Evolutionary conservation across 2,113 vertebrate species (phyloP), one percentile per base, ranked within the genome.

Genomic region (Etheostoma spectabile): DNA sequence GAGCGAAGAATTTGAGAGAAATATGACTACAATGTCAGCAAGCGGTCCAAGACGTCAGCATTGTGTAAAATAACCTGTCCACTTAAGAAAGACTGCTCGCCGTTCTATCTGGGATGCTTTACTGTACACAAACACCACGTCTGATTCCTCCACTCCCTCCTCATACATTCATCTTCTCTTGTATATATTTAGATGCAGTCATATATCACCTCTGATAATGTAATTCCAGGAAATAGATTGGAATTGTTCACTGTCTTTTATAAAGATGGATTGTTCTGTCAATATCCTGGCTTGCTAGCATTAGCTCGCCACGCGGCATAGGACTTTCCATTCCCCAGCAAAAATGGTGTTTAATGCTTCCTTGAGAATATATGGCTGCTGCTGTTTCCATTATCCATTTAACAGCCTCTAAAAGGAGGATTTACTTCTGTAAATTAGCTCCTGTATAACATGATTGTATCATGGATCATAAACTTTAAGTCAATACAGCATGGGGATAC

Each of bases 391-490:
- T 97, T 97, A 97, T 95, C 96, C 96, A 96, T 96, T 98, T 98
- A 98, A 97, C 96, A 96, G 95, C 95, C 96, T 97, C 95, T 97
- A 98, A 97, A 97, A 96, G 96, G 93, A 95, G 95, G 94, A 98
- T 98, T 97, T 97, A 97, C 96, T 95, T 95, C 94, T 93, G 93
- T 95, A 97, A 98, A 98, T 99, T 96, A 98, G 96, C 92, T 93
- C 86, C 93, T 93, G 94, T 96, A 96, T 96, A 97, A 96, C 96
- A 97, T 93, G 95, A 96, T 83, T 86, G 95, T 95, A 95, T 94
- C 96, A 97, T 96, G 97, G 96, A 96, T 96, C 97, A 97, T 98
- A 98, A 99, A 99, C 95, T 96, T 95, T 96, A 95, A 95, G 96
- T 98, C 97, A 98, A 98, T 98, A 97, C 92, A 93, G 96, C 92